phyloP scores from a whole-genome alignment of 2,113 vertebrate species.

The Rhipidura dahli region DNA sequence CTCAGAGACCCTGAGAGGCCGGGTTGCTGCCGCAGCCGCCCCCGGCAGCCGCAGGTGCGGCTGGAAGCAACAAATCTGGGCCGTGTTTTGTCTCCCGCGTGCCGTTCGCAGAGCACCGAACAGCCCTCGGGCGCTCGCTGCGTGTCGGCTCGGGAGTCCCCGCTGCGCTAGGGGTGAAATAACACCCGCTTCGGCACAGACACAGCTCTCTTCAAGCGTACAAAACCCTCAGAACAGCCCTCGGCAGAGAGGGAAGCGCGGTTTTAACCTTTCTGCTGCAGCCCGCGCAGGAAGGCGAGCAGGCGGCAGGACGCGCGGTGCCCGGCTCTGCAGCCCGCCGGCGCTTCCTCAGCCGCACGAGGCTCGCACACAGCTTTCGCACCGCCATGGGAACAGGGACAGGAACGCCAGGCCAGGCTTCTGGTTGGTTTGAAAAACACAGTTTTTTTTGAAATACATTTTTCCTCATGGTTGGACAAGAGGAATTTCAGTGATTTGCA shows the following conservation, averaged over 20 bases:
- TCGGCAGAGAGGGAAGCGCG: background rate
- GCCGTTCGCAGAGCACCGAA: rapidly evolving
- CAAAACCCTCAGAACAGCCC: background rate
- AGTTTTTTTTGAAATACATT: background rate
- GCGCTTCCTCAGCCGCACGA: rapidly evolving
- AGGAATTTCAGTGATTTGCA: background rate
- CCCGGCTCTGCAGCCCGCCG: rapidly evolving
- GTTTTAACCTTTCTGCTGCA: background rate
- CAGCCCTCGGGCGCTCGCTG: too few species aligned
- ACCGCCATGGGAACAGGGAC: rapidly evolving
- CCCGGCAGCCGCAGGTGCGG: background rate
- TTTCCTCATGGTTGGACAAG: background rate
- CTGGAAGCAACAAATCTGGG: background rate
- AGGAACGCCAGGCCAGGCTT: background rate
- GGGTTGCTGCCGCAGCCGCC: background rate
- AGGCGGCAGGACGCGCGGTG: background rate
- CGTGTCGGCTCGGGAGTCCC: background rate
- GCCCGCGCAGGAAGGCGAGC: background rate
- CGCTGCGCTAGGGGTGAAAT: background rate
- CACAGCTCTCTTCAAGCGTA: background rate
- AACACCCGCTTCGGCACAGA: background rate
- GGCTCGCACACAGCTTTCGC: rapidly evolving
- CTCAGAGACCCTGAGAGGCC: background rate
- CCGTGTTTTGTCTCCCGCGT: rapidly evolving
- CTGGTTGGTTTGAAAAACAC: background rate